phyloP scores from a whole-genome alignment of 1,140 invertebrate species.

The Sminthurinus signatus region DNA sequence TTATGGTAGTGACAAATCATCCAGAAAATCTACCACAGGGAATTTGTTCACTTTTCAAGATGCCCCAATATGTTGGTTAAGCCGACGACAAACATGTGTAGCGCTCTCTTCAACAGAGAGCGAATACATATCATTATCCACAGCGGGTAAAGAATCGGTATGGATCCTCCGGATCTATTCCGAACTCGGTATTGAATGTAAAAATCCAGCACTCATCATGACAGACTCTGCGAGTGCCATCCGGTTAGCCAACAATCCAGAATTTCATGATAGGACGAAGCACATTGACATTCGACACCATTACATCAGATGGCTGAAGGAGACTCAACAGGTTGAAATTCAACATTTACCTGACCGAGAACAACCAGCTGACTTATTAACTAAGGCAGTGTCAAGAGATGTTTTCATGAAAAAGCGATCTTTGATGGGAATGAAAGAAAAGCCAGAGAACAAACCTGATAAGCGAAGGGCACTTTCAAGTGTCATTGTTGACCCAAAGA shows the following conservation, averaged over 20 bases:
- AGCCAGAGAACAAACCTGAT: background rate
- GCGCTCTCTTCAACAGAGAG: slow-evolving; percentile 43
- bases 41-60: slow-evolving; percentile 41
- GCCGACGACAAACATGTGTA: background rate
- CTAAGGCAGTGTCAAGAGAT: slow-evolving; percentile 3
- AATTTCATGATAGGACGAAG: slow-evolving; percentile 39
- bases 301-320: background rate
- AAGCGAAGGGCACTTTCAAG: slow-evolving; percentile 2
- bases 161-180: slow-evolving; percentile 31
- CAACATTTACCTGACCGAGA: background rate
- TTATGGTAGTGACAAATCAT: slow-evolving; percentile 36
- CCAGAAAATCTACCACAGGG: slow-evolving; percentile 41
- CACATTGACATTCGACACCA: slow-evolving; percentile 32
- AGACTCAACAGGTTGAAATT: background rate
- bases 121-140: slow-evolving; percentile 44
- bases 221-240: slow-evolving; percentile 42
- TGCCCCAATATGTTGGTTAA: background rate
- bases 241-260: slow-evolving; percentile 38
- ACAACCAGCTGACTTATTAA: background rate
- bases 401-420: slow-evolving; percentile 39
- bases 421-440: slow-evolving; percentile 42
- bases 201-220: background rate
- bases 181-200: background rate
- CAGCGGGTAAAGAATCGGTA: slow-evolving; percentile 44
- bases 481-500: slow-evolving; percentile 7